A percentile compares a stretch with the other conserved stretches of the same genome.
phyloP scores from a whole-genome alignment of 1,140 invertebrate genomes.

The Vollenhovia emeryi region DNA sequence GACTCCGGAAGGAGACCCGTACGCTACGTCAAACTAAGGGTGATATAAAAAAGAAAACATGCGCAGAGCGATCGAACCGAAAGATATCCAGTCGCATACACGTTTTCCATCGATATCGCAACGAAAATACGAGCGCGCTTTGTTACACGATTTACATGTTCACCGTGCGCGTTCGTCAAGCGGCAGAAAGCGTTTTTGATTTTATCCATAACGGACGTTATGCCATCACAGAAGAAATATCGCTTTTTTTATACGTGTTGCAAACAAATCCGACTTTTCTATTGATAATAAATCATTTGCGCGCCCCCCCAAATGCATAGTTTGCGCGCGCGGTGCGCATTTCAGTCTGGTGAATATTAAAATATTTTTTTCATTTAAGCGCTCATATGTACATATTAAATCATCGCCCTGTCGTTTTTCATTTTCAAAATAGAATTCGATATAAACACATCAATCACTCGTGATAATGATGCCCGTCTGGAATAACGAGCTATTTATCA shows the following conservation, averaged over 20 bases:
- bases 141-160: constrained; percentile 40
- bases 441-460: background rate
- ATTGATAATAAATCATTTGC: constrained; percentile 51
- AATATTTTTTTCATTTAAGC: constrained; percentile 21
- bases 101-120: constrained; percentile 38
- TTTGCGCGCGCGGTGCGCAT: background rate
- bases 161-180: constrained; percentile 25
- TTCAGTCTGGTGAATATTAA: background rate
- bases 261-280: constrained; percentile 30
- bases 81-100: constrained; percentile 28
- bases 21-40: constrained; percentile 30
- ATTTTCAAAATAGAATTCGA: constrained; percentile 19
- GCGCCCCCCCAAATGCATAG: background rate
- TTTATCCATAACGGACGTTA: constrained; percentile 52
- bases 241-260: constrained; percentile 25
- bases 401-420: constrained; percentile 6
- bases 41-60: constrained; percentile 46
- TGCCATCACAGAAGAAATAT: constrained; percentile 34
- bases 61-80: constrained; percentile 5
- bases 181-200: constrained; percentile 50
- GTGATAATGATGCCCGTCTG: background rate
- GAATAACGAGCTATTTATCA: constrained; percentile 14
- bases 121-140: constrained; percentile 53
- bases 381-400: constrained; percentile 13
- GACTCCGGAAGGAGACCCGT: constrained; percentile 23